phyloP scores from a whole-genome alignment of 2,797 vertebrate species.

The Pipistrellus kuhlii region DNA sequence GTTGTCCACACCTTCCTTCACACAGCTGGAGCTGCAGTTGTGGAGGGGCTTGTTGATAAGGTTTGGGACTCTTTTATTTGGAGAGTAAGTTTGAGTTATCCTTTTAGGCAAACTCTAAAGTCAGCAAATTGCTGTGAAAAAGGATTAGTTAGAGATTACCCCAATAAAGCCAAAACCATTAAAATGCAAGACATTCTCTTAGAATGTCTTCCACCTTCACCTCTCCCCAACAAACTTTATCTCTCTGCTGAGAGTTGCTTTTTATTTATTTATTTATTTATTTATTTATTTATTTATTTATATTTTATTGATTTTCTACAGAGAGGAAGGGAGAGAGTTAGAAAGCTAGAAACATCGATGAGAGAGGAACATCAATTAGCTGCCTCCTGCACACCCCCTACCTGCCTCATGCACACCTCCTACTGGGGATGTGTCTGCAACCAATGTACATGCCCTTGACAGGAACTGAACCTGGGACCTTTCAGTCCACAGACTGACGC shows the following conservation, averaged over 20 bases:
- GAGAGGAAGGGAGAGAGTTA: too few relatives aligned
- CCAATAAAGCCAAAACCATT: background rate
- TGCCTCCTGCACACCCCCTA: too few relatives aligned
- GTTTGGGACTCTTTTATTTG: background rate
- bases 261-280: background rate
- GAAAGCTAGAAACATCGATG: too few relatives aligned
- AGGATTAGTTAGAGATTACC: background rate
- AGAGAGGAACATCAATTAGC: too few relatives aligned
- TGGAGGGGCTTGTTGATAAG: background rate
- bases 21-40: background rate
- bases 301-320: too few relatives aligned
- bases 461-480: too few relatives aligned
- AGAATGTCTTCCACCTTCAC: background rate
- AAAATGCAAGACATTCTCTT: constrained; percentile 8
- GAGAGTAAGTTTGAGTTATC: background rate
- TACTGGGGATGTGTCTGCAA: too few relatives aligned
- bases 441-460: too few relatives aligned
- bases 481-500: too few relatives aligned
- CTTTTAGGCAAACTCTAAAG: constrained; percentile 4
- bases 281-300: too few relatives aligned
- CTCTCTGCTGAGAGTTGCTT: background rate
- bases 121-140: background rate
- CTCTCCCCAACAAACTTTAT: background rate
- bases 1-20: background rate
- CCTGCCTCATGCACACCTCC: too few relatives aligned